phyloP scores from a whole-genome alignment of 2,113 vertebrate species.

The Tychaedon coryphoeus region DNA sequence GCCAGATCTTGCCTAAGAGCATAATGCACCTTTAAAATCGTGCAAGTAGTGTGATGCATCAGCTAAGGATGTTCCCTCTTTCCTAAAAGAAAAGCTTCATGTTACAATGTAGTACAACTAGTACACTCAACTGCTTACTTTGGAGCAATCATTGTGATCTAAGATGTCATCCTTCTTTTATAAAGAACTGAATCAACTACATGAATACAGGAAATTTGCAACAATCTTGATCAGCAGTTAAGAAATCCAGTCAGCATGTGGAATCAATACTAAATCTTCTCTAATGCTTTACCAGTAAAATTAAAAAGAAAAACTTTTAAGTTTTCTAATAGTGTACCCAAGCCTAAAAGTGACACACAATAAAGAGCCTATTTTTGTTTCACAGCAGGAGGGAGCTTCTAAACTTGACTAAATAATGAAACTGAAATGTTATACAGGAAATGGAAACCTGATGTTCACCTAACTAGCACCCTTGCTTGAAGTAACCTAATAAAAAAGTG shows the following conservation, averaged over 20 bases:
- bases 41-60: background rate
- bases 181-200: background rate
- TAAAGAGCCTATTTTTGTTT: background rate
- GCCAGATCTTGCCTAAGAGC: background rate
- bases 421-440: background rate
- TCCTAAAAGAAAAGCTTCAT: background rate
- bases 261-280: background rate
- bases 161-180: background rate
- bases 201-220: background rate
- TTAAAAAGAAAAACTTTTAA: background rate
- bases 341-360: background rate
- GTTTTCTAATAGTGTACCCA: background rate
- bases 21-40: background rate
- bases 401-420: background rate
- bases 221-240: background rate
- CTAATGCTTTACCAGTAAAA: background rate
- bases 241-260: background rate
- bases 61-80: background rate
- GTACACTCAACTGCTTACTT: background rate
- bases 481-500: background rate
- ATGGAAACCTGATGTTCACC: background rate
- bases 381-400: background rate
- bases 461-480: background rate
- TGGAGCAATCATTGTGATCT: background rate
- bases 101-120: background rate